Conservation (phyloP, 2,797 vertebrate genomes). For the Menidia menidia region DNA sequence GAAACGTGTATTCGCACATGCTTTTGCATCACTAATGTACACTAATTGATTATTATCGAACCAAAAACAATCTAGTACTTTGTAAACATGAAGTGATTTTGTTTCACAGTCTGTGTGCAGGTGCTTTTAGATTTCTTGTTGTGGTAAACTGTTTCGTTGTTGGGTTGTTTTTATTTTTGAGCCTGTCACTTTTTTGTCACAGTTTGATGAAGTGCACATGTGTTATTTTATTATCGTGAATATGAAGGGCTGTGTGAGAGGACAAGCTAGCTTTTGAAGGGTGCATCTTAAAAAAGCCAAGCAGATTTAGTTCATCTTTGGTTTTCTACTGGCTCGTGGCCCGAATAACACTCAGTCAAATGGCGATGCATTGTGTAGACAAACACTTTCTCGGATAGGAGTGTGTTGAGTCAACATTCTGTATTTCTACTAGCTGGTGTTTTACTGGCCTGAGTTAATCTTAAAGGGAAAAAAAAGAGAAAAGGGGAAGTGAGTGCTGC, state of each 20-base stretch:
- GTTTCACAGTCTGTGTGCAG: slow-evolving; percentile 80
- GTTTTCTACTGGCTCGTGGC: slow-evolving; percentile 59
- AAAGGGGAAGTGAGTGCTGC: slow-evolving; percentile 56
- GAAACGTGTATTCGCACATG: slow-evolving; percentile 77
- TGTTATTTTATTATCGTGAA: slow-evolving; percentile 73
- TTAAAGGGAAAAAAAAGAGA: slow-evolving; percentile 1
- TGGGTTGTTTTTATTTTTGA: slow-evolving; percentile 68
- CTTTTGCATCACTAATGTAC: slow-evolving; percentile 83
- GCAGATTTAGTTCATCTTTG: slow-evolving; percentile 41
- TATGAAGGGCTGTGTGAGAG: slow-evolving; percentile 80
- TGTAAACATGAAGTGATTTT: slow-evolving; percentile 84
- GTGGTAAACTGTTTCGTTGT: slow-evolving; percentile 74
- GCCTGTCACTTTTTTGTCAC: slow-evolving; percentile 71
- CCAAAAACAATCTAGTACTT: slow-evolving; percentile 84
- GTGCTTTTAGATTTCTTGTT: slow-evolving; percentile 78
- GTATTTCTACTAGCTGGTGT: slow-evolving; percentile 45
- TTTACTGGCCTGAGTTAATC: slow-evolving; percentile 36
- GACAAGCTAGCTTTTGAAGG: slow-evolving; percentile 67
- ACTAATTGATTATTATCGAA: slow-evolving; percentile 83
- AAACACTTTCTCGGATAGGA: neutral
- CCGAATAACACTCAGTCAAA: slow-evolving; percentile 62
- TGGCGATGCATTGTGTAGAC: slow-evolving; percentile 49
- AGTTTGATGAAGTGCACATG: slow-evolving; percentile 76
- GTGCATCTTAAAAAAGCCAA: slow-evolving; percentile 58
- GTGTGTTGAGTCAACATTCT: slow-evolving; percentile 26